Evolutionary conservation across 2,888 invertebrate species (phyloP).

Genomic region (Pseudococcus longispinus): DNA sequence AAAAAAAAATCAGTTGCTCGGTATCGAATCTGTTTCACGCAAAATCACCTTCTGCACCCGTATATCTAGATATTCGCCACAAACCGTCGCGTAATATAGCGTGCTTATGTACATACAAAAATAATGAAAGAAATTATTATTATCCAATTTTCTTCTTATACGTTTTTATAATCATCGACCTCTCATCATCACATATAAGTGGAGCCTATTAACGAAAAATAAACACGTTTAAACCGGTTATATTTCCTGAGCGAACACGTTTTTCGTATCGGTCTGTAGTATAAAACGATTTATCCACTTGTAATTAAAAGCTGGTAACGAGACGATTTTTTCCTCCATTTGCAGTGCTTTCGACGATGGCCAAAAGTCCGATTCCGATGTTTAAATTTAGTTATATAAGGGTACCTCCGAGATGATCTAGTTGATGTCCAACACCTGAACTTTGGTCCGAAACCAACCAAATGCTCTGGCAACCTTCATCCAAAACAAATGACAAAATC

Average conservation of each 20-base stretch:
- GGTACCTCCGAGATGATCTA: neutral
- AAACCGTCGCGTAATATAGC: neutral
- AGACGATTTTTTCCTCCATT: neutral
- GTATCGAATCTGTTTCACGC: neutral
- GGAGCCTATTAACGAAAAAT: slow-evolving; percentile 54
- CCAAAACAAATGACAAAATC: neutral
- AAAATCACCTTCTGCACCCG: neutral
- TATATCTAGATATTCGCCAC: neutral
- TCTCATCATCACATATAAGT: slow-evolving; percentile 46
- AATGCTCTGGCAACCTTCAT: neutral
- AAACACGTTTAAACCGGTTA: slow-evolving; percentile 51
- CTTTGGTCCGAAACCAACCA: neutral
- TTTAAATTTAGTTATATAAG: neutral
- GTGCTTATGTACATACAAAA: neutral
- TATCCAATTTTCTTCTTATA: slow-evolving; percentile 36
- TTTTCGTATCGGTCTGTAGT: slow-evolving; percentile 12
- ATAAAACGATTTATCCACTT: slow-evolving; percentile 21
- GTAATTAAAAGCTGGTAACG: slow-evolving; percentile 38
- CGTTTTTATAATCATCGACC: slow-evolving; percentile 41
- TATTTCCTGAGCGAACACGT: slow-evolving; percentile 47
- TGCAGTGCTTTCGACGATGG: neutral
- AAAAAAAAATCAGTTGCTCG: neutral
- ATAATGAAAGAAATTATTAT: slow-evolving; percentile 42
- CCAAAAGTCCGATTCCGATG: neutral
- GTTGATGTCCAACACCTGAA: neutral